Conservation (phyloP, 1,140 invertebrate genomes). For the Zaprionus ornatus region DNA sequence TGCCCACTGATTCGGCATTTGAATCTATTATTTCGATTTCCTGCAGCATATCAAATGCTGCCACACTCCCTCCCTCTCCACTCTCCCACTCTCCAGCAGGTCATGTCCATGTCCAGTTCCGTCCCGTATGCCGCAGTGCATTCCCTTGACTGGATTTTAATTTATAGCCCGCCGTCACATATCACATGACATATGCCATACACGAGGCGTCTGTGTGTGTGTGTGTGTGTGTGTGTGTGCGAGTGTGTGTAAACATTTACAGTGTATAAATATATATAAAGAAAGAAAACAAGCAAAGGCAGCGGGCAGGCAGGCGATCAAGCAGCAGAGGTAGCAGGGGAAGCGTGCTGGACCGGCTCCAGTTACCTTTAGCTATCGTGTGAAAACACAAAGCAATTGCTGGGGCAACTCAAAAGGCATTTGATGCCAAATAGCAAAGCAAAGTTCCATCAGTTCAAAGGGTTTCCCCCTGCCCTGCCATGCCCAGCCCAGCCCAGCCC, state of each 20-base stretch:
- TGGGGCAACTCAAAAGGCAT: constrained; percentile 56
- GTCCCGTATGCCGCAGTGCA: constrained; percentile 5
- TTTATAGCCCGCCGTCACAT: constrained; percentile 59
- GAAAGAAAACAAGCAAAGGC: neutral
- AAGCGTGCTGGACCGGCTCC: constrained; percentile 2
- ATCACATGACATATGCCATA: constrained; percentile 52
- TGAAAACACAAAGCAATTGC: constrained; percentile 64
- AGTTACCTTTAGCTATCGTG: constrained; percentile 44
- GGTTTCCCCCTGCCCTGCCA: neutral
- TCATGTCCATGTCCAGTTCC: neutral
- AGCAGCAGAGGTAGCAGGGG: neutral
- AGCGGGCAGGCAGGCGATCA: neutral
- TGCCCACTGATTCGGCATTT: constrained; percentile 27
- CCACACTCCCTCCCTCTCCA: neutral
- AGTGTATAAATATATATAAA: constrained; percentile 6
- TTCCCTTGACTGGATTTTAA: constrained; percentile 62
- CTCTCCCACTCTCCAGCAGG: neutral
- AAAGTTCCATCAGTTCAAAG: constrained; percentile 12
- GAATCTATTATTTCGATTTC: constrained; percentile 62
- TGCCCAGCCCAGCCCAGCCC: constrained; percentile 11
- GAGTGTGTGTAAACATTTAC: constrained; percentile 13
- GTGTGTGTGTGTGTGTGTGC: constrained; percentile 24
- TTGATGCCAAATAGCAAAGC: constrained; percentile 43
- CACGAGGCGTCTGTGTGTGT: constrained; percentile 25
- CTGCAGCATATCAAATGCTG: constrained; percentile 47